phyloP scores from a whole-genome alignment of 2,797 vertebrate genomes.

The Sebastes oblongus region DNA sequence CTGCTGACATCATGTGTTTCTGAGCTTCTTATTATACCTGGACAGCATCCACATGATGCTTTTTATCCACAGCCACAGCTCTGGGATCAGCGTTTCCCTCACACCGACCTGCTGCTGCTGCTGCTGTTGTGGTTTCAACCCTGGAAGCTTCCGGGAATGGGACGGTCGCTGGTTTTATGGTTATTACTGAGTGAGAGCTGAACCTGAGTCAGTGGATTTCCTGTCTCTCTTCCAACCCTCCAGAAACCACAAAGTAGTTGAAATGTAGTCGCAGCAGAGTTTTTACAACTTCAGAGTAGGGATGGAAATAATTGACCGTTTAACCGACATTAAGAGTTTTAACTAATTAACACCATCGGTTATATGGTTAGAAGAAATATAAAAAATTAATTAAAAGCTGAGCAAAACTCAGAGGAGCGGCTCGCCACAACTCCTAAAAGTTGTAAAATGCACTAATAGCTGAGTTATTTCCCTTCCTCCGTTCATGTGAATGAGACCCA shows the following conservation, averaged over 20 bases:
- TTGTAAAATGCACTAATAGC: too few relatives aligned
- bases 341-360: too few relatives aligned
- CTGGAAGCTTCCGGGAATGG: constrained; percentile 24
- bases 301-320: too few relatives aligned
- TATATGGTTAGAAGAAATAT: too few relatives aligned
- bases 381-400: too few relatives aligned
- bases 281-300: not conserved
- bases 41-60: not conserved
- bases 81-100: constrained; percentile 6
- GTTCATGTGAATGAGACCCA: too few relatives aligned
- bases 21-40: constrained; percentile 7
- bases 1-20: constrained; percentile 41
- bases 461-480: too few relatives aligned
- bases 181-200: constrained; percentile 1
- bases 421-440: too few relatives aligned
- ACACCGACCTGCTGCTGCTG: not conserved
- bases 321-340: too few relatives aligned
- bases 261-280: not conserved
- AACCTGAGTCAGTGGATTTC: constrained; percentile 36
- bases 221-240: not conserved
- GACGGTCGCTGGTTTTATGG: constrained; percentile 37
- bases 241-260: not conserved
- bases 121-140: not conserved
- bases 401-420: too few relatives aligned
- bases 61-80: constrained; percentile 6